Base-by-base conservation (phyloP, 2,113 vertebrate genomes). In the Chauna torquata region DNA sequence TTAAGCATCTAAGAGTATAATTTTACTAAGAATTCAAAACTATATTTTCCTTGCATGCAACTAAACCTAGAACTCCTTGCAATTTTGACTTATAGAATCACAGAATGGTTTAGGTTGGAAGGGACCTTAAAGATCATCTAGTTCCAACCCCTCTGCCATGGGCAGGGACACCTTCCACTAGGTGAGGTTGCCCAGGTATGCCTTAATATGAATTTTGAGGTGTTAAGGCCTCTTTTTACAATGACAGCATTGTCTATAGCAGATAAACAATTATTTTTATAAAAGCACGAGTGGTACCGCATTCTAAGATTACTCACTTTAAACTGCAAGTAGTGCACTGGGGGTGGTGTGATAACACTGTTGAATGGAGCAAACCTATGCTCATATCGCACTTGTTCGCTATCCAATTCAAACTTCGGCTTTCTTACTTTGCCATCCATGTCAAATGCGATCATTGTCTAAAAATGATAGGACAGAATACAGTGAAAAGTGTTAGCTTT, bases 361-460 rank as follows among this genome's bases (percentile, higher is more conserved):
- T 99, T 99, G 98, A 99, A 99, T 6, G 99, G 99, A 47, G 99
- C 99, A 94, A 99, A 99, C 83, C 99, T 99, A 97, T 99, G 99
- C 97, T 99, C 99, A 4, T 99, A 99, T 76, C 99, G 99, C 92
- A 99, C 99, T 95, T 99, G 99, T 83, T 99, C 99, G 42, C 99
- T 99, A 87, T 99, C 99, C 70, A 99, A 97, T 96, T 99, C 99
- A 97, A 99, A 99, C 97, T 99, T 99, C 12, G 99, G 99, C 90
- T 99, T 99, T 82, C 98, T 99, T 57, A 99, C 99, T 98, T 99
- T 99, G 59, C 99, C 99, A 81, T 99, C 99, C 99, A 99, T 99
- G 93, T 99, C 99, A 98, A 99, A 98, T 6, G 99, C 99, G 0
- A 99, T 99, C 99, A 99, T 99, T 22, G 99, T 99, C 99, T 99